Conservation (phyloP, 37 sponge, comb jelly and placozoan species). For the Theonella swinhoei region DNA sequence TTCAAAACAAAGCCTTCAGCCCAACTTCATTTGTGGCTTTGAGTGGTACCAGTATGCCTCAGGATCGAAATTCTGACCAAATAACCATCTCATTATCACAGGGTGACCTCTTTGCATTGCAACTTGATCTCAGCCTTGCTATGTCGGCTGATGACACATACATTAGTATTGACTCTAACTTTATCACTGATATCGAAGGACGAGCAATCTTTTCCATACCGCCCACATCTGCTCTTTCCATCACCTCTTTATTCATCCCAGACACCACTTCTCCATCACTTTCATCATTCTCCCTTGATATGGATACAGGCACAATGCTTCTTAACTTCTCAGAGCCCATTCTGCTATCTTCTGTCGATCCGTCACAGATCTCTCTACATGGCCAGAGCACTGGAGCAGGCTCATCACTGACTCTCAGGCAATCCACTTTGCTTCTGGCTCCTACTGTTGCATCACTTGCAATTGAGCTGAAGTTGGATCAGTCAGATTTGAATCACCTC, state of each 20-base stretch:
- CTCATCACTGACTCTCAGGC: too few relatives aligned
- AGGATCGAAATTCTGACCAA: not conserved
- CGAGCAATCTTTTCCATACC: slow-evolving; percentile 4
- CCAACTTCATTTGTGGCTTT: too few relatives aligned
- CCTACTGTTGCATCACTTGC: too few relatives aligned
- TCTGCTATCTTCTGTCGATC: not conserved
- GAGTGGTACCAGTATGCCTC: not conserved
- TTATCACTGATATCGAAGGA: not conserved
- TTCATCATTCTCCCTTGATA: not conserved
- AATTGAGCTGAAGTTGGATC: too few relatives aligned
- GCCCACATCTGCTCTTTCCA: not conserved
- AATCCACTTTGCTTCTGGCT: too few relatives aligned
- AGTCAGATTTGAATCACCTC: slow-evolving; percentile 23
- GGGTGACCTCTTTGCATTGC: slow-evolving; percentile 2
- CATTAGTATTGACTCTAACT: not conserved
- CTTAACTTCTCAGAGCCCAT: slow-evolving; percentile 26
- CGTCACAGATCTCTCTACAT: slow-evolving; percentile 9
- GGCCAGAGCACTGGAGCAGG: too few relatives aligned
- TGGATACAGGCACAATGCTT: not conserved
- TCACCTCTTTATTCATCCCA: slow-evolving; percentile 2
- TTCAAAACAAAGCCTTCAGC: too few relatives aligned
- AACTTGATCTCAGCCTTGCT: slow-evolving; percentile 3
- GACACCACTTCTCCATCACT: not conserved
- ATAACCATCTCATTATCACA: not conserved
- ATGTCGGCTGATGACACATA: not conserved